Evolutionary conservation across 2,113 vertebrate genomes (phyloP).

Genomic region (Pica pica): DNA sequence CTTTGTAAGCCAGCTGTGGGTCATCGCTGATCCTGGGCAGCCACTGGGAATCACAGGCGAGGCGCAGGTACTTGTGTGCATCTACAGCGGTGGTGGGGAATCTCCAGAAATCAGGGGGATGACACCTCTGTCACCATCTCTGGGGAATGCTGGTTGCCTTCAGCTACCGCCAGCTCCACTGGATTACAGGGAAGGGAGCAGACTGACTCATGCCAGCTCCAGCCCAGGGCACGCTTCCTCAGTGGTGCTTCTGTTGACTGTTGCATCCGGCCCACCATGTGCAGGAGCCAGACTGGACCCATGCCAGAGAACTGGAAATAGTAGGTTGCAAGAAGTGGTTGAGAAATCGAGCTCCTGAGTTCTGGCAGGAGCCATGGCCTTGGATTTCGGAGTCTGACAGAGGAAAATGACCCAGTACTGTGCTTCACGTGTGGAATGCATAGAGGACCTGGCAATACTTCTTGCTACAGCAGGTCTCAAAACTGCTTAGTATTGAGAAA

Average conservation of each 20-base stretch:
- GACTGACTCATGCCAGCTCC: not conserved
- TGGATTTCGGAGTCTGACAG: not conserved
- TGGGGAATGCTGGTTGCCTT: not conserved
- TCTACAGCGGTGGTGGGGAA: not conserved
- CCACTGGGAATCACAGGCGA: fast-evolving
- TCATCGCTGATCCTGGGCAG: not conserved
- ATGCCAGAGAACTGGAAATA: not conserved
- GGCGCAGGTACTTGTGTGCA: fast-evolving
- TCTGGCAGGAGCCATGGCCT: not conserved
- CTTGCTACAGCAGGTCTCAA: not conserved
- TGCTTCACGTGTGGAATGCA: fast-evolving
- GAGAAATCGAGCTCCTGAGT: not conserved
- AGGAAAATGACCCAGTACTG: not conserved
- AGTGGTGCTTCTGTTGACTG: not conserved
- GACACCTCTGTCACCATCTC: not conserved
- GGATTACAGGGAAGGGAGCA: not conserved
- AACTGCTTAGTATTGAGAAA: not conserved
- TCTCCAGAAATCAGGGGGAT: not conserved
- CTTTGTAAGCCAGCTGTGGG: not conserved
- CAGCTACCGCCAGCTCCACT: not conserved
- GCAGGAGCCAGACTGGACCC: not conserved
- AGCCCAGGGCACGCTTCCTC: not conserved
- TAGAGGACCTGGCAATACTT: not conserved
- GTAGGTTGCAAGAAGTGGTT: not conserved
- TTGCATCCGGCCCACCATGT: not conserved